Evolutionary conservation across 2,113 vertebrate genomes (phyloP).

Genomic region (Sialia sialis): DNA sequence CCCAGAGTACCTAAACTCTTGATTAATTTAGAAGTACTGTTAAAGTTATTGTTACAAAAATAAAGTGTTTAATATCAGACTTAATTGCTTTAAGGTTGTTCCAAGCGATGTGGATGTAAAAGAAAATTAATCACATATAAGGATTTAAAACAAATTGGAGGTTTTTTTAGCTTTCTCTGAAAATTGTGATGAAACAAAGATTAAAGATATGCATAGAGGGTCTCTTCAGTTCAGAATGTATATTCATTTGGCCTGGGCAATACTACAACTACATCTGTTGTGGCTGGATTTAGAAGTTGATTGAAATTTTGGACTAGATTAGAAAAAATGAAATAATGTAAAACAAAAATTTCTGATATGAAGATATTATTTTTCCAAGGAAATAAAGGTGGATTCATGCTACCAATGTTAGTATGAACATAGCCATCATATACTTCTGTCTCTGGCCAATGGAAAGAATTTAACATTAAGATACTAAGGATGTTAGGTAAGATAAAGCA

Average conservation of each 20-base stretch:
- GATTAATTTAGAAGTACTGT: background rate
- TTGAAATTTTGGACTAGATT: background rate
- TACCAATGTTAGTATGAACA: background rate
- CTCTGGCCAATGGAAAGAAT: background rate
- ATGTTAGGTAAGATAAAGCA: background rate
- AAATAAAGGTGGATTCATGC: background rate
- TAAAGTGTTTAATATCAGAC: background rate
- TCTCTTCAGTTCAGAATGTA: background rate
- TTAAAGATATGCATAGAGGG: background rate
- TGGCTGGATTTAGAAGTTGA: background rate
- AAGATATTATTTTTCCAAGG: background rate
- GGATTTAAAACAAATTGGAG: background rate
- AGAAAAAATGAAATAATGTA: background rate
- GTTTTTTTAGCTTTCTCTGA: background rate
- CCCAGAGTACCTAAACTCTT: background rate
- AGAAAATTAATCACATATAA: background rate
- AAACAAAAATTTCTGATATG: background rate
- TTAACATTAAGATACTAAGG: background rate
- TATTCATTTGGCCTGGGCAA: rapidly evolving
- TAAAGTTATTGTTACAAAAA: background rate
- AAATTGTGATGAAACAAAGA: background rate
- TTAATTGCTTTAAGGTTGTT: background rate
- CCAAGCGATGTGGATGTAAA: background rate
- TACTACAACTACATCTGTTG: background rate
- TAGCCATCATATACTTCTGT: background rate